Conservation (phyloP, 92 coral and sea anemone genomes). For the Paragorgia papillata region DNA sequence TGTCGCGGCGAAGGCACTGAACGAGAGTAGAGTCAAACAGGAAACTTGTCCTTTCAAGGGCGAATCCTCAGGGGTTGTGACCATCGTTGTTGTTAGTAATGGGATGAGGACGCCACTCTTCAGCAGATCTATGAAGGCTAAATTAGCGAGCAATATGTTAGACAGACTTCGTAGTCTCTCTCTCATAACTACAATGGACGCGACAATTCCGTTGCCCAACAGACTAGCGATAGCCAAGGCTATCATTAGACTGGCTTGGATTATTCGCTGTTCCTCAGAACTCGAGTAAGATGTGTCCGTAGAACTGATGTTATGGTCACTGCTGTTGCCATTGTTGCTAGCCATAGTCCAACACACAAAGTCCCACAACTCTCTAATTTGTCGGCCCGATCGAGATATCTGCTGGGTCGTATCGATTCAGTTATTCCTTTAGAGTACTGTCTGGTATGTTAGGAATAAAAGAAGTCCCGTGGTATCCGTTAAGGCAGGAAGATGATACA, state of each 20-base stretch:
- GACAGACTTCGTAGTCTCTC: slow-evolving; percentile 31
- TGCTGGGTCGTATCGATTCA: neutral
- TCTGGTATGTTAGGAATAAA: too few species aligned
- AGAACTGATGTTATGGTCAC: too few species aligned
- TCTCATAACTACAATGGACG: slow-evolving; percentile 28
- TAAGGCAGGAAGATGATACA: neutral
- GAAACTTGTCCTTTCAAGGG: slow-evolving; percentile 37
- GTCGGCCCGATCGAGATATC: neutral
- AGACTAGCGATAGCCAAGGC: slow-evolving; percentile 32
- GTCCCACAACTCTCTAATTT: too few species aligned
- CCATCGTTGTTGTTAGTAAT: slow-evolving; percentile 26
- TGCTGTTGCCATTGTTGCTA: slow-evolving; percentile 1
- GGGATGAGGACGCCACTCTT: slow-evolving; percentile 41
- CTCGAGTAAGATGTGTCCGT: neutral
- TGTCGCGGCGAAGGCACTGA: slow-evolving; percentile 33
- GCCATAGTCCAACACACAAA: too few species aligned
- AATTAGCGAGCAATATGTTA: slow-evolving; percentile 37
- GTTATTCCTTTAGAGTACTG: too few species aligned
- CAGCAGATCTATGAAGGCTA: slow-evolving; percentile 27
- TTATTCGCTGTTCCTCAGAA: slow-evolving; percentile 20
- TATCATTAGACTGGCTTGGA: slow-evolving; percentile 36
- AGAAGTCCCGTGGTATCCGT: too few species aligned
- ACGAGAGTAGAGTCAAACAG: slow-evolving; percentile 24
- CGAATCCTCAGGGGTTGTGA: slow-evolving; percentile 17
- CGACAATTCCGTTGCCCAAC: slow-evolving; percentile 33